A percentile compares a stretch with the other conserved stretches of the same genome.
Conservation (phyloP, 2,113 vertebrate genomes). For the Podilymbus podiceps region DNA sequence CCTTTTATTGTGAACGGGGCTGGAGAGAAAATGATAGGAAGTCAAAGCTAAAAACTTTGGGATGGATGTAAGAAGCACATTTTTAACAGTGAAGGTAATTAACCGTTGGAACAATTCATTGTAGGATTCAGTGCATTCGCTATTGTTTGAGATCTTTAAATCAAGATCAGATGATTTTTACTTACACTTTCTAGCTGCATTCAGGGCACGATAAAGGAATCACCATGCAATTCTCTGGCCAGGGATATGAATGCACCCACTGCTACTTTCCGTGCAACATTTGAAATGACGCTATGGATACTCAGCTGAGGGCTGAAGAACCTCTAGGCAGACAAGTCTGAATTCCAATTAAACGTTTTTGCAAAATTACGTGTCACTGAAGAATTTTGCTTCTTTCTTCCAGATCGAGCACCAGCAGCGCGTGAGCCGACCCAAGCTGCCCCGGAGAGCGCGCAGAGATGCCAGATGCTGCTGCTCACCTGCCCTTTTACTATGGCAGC, state of each 20-base stretch:
- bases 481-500: slow-evolving; percentile 96
- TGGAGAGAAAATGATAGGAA: slow-evolving; percentile 41
- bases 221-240: background rate
- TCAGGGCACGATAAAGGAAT: background rate
- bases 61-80: background rate
- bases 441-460: slow-evolving; percentile 44
- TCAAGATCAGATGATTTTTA: background rate
- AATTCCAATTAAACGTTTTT: background rate
- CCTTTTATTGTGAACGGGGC: slow-evolving; percentile 26
- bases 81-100: background rate
- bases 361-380: no score
- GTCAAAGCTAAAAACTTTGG: background rate
- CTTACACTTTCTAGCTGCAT: background rate
- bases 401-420: background rate
- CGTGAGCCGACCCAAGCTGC: rapidly evolving
- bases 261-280: background rate
- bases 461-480: slow-evolving; percentile 86
- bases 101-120: background rate
- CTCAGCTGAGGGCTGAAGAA: background rate
- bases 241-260: background rate
- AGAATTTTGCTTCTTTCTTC: background rate
- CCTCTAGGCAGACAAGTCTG: background rate
- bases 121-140: background rate
- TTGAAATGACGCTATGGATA: rapidly evolving
- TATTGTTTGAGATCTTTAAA: background rate